These are phyloP conservation scores for Poeciliopsis infans DNA, from an alignment of 2,797 vertebrate species.

Conservation along the genomic window DNA sequence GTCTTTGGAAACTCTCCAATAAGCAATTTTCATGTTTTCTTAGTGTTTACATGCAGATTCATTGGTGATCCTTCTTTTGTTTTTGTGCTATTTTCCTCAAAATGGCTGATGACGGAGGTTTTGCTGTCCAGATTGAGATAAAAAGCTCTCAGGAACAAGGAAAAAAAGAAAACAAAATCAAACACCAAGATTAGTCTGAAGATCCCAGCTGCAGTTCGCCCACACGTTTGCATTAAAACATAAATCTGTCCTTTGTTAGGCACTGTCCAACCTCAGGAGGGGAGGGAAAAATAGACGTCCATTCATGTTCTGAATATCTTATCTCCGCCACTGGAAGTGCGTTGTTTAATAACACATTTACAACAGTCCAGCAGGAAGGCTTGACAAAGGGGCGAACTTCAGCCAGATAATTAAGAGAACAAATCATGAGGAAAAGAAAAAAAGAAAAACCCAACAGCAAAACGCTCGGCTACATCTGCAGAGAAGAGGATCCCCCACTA, in stretches of 20 bases:
- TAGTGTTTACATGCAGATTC: constrained; percentile 65
- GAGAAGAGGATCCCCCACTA: constrained; percentile 55
- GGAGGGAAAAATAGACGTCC: constrained; percentile 39
- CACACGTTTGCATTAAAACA: constrained; percentile 47
- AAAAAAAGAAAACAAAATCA: constrained; percentile 3
- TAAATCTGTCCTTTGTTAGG: constrained; percentile 51
- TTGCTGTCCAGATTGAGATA: constrained; percentile 43
- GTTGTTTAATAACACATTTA: constrained; percentile 40
- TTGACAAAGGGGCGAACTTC: constrained; percentile 57
- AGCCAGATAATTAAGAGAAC: constrained; percentile 73
- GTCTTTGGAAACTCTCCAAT: constrained; percentile 62
- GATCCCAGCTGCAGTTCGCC: constrained; percentile 1
- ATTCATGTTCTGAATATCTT: constrained; percentile 47
- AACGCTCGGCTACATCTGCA: constrained; percentile 51
- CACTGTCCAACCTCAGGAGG: constrained; percentile 40
- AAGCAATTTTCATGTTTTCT: constrained; percentile 54
- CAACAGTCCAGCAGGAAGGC: constrained; percentile 44
- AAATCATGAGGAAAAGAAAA: constrained; percentile 63
- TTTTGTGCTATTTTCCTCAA: constrained; percentile 43
- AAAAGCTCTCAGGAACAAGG: constrained; percentile 33
- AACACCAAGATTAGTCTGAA: not conserved
- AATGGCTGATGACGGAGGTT: constrained; percentile 37
- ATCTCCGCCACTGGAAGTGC: constrained; percentile 40
- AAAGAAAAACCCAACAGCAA: constrained; percentile 34
- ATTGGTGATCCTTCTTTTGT: constrained; percentile 38